Percentiles rank a stretch among this genome's conserved stretches.
phyloP scores from a whole-genome alignment of 2,797 vertebrate genomes.

The Sebastes nivosus region DNA sequence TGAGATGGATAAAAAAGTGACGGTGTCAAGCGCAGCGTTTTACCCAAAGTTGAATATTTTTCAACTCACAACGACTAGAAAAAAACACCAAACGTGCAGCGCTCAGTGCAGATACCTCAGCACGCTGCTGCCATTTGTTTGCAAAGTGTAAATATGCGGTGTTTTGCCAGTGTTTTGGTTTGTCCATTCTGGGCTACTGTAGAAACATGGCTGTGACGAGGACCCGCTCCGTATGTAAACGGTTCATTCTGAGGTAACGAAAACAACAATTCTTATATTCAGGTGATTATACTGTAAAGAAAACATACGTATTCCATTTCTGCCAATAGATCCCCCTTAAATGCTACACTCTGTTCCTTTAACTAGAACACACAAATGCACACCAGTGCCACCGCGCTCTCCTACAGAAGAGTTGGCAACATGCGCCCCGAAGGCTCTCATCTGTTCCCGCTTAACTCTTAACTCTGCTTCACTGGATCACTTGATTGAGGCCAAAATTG shows the following conservation, averaged over 20 bases:
- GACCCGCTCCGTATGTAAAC: rapidly evolving
- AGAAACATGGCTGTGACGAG: neutral
- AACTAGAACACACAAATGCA: constrained; percentile 6
- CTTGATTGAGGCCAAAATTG: constrained; percentile 75
- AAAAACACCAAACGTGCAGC: no score
- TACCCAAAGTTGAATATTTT: no score
- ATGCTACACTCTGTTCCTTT: neutral
- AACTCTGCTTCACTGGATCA: constrained; percentile 68
- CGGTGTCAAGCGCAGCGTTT: no score
- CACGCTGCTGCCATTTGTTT: no score
- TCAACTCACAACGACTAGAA: no score
- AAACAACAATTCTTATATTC: neutral
- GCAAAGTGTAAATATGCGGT: no score
- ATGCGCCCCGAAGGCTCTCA: constrained; percentile 54
- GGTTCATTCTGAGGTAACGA: neutral
- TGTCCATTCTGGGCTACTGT: neutral
- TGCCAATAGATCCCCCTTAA: neutral
- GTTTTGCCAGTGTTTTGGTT: neutral
- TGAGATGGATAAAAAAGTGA: no score
- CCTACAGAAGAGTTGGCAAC: constrained; percentile 8
- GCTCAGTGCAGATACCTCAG: no score
- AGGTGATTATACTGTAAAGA: neutral
- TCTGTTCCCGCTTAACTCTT: constrained; percentile 77
- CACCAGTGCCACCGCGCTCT: neutral
- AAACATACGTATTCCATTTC: neutral